A percentile compares a stretch with the other conserved stretches of the same genome.
phyloP scores from a whole-genome alignment of 2,888 invertebrate species.

The Ypsolopha sequella region DNA sequence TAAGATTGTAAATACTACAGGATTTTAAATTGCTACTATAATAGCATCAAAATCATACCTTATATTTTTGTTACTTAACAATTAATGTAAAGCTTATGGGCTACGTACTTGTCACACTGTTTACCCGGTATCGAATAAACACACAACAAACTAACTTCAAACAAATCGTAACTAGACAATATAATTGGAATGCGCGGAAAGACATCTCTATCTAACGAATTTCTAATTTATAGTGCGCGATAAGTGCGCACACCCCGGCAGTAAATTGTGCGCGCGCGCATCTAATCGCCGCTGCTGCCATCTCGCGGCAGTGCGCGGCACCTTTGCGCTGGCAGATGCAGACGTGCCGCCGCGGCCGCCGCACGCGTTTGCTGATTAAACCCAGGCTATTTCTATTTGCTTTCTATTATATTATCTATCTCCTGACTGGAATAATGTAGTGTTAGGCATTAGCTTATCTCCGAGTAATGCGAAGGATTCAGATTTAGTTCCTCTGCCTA shows the following conservation, averaged over 20 bases:
- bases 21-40: too few relatives aligned
- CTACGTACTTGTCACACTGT: not conserved
- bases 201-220: slow-evolving; percentile 67
- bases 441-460: too few relatives aligned
- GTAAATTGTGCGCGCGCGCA: slow-evolving; percentile 57
- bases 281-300: slow-evolving; percentile 58
- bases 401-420: slow-evolving; percentile 5
- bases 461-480: too few relatives aligned
- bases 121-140: not conserved
- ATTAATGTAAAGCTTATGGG: too few relatives aligned
- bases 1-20: too few relatives aligned
- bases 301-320: slow-evolving; percentile 40
- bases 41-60: too few relatives aligned
- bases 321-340: slow-evolving; percentile 58
- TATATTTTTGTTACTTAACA: too few relatives aligned
- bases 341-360: slow-evolving; percentile 32
- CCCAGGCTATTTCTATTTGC: slow-evolving; percentile 46
- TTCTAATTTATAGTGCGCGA: slow-evolving; percentile 66
- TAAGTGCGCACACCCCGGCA: slow-evolving; percentile 33
- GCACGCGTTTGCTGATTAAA: slow-evolving; percentile 18
- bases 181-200: slow-evolving; percentile 54
- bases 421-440: too few relatives aligned
- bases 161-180: slow-evolving; percentile 17
- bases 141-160: not conserved
- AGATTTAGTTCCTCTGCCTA: too few relatives aligned